Conservation (phyloP, 2,113 vertebrate genomes). For the Recurvirostra avosetta region DNA sequence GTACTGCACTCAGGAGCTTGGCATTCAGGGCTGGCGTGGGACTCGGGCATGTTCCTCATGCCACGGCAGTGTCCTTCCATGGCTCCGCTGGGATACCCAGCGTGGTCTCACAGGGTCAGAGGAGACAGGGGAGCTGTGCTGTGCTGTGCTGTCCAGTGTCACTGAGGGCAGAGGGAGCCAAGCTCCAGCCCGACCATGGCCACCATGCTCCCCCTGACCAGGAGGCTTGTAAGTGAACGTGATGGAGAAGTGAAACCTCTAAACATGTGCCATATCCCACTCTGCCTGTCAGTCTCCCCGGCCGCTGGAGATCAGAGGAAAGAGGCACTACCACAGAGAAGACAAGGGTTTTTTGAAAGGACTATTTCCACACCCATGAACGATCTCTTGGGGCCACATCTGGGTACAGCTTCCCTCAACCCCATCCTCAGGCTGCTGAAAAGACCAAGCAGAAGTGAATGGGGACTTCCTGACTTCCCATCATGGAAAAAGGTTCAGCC, state of each 20-base stretch:
- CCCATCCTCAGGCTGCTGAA: background rate
- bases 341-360: background rate
- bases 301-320: background rate
- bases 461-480: background rate
- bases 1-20: background rate
- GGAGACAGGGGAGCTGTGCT: background rate
- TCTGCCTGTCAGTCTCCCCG: fast-evolving
- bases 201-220: background rate
- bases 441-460: background rate
- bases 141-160: no score
- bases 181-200: background rate
- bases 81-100: background rate
- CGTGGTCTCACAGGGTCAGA: background rate
- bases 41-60: background rate
- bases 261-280: fast-evolving
- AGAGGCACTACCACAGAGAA: background rate
- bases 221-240: background rate
- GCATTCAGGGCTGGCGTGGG: background rate
- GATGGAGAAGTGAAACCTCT: background rate
- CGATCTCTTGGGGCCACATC: fast-evolving
- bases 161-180: background rate
- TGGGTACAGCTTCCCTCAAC: background rate
- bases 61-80: no score
- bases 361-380: background rate
- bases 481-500: background rate